Evolutionary conservation across 2,113 vertebrate species (phyloP), one percentile per base, ranked within the genome.

Genomic region (Channa maculata): DNA sequence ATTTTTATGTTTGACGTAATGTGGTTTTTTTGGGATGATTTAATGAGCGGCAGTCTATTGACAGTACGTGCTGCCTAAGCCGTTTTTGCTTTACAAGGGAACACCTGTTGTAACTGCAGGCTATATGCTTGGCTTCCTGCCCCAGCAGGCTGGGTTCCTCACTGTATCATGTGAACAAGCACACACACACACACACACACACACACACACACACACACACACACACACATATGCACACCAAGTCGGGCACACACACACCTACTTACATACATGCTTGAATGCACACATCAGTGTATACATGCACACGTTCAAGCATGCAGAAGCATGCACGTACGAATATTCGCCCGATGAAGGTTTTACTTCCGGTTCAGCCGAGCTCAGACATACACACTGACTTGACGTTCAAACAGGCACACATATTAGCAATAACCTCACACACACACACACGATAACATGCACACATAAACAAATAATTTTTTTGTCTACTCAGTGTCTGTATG

Each of bases 91-190:
- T 50, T 70, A 62, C 54, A 81, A 83, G 85, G 82, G 83, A 91
- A 89, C 89, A 92, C 91, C 91, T 93, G 91, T 82, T 90, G 66
- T 91, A 82, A 88, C 86, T 83, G 82, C 85, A 82, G 63, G 55
- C 81, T 83, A 55, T 68, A 64, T 65, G 82, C 76, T 82, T 85
- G 84, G 82, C 89, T 92, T 92, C 91, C 91, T 93, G 91, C 83
- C 88, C 81, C 85, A 69, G 75, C 41, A 43, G 75, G 82, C 3
- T 43, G 70, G 65, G 82, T 51, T 78, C 63, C 70, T 80, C 75
- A 55, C 50, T 67, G 13, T 68, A 36, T 82, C 6, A 51, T 65
- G 61, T 60, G 52, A 67, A 77, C 61, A 60, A n/a, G 10, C 52
- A 55, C 12, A 14, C 0, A 36, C 0, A 38, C 33, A 60, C 8